Percentiles rank a stretch among this genome's conserved stretches.
phyloP scores from a whole-genome alignment of 2,797 vertebrate genomes.

The Heliangelus exortis region DNA sequence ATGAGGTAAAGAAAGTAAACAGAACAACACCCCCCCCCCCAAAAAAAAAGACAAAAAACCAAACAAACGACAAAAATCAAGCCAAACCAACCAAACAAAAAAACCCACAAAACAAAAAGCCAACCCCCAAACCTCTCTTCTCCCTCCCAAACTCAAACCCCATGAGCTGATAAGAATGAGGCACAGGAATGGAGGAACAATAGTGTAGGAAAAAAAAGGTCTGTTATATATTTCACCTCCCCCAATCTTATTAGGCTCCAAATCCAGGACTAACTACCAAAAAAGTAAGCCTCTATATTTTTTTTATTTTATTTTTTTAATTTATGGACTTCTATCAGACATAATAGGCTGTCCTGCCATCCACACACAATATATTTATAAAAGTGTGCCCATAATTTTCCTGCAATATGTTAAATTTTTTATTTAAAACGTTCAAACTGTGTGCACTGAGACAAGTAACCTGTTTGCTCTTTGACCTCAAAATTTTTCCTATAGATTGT shows the following conservation, averaged over 20 bases:
- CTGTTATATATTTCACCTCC: background rate
- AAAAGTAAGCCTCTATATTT: background rate
- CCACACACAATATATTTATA: background rate
- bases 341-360: background rate
- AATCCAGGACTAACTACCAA: background rate
- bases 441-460: background rate
- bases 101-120: background rate
- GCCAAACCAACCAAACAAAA: background rate
- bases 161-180: background rate
- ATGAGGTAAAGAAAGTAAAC: background rate
- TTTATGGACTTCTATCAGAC: background rate
- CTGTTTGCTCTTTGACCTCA: background rate
- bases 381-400: background rate
- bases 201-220: background rate
- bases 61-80: too few relatives aligned
- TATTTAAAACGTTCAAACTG: background rate
- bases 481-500: background rate
- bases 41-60: too few relatives aligned
- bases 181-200: background rate
- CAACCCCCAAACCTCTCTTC: background rate
- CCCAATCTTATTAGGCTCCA: background rate
- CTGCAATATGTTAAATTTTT: constrained; percentile 12
- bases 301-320: background rate
- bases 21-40: too few relatives aligned
- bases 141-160: background rate